Evolutionary conservation across 2,888 invertebrate genomes (phyloP), one percentile per base, ranked within the genome.

Genomic region (Morpho helenor): DNA sequence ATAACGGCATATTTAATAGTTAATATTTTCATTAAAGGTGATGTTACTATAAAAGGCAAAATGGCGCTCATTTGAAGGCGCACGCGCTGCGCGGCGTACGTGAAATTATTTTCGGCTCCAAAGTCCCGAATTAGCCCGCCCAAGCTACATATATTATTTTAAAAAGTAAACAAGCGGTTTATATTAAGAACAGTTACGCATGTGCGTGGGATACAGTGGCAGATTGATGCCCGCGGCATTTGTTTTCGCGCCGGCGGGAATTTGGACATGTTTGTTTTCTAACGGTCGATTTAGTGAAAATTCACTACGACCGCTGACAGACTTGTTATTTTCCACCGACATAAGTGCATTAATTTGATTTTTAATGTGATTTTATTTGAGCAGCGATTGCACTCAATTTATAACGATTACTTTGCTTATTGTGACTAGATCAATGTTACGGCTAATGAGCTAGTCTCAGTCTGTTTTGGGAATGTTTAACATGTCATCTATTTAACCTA

Each of bases 291-390:
- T 84, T 84, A 83, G 74, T 75, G 82, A 77, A 85, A 82, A 88
- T 89, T 81, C 84, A 80, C 83, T 83, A 75, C 63, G 65, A 49
- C 52, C 84, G 87, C 80, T 87, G 86, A 89, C 76, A 82, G 81
- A 80, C 68, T 61, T 72, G 76, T 75, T 83, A 71, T 79, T 77
- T 71, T 67, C 66, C 68, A 70, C 63, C 64, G 60, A 56, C 60
- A 68, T 64, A 66, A 72, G 64, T 72, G 73, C 71, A 77, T 73
- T 65, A 61, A 67, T 75, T 72, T 65, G 54, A 50, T 61, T 68
- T 31, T 72, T 64, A 60, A 68, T 71, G 67, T 60, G 66, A 48
- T 65, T 69, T 70, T 71, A 72, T 72, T 67, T 63, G 67, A 66
- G 67, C 66, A 48, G 51, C 46, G 52, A 58, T 67, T 48, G 60